These are phyloP conservation scores for Taxidea taxus DNA, from an alignment of 2,113 vertebrate species.

Conservation along the genomic window DNA sequence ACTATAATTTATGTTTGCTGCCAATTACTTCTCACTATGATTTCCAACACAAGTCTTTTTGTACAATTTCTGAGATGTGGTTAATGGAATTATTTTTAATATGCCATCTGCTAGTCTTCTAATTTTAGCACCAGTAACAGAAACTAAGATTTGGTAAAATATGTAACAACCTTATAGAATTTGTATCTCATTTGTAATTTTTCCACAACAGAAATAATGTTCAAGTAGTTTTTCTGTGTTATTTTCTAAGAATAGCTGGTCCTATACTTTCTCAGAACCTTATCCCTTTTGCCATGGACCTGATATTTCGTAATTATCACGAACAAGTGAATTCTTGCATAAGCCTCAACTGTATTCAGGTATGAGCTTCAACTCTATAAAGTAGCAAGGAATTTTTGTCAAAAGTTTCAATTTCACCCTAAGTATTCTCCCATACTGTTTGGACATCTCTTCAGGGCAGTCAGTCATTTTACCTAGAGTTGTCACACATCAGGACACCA, in stretches of 20 bases:
- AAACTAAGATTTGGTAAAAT: not conserved
- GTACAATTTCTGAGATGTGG: not conserved
- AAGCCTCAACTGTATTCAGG: not conserved
- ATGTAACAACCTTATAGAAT: not conserved
- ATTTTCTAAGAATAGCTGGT: not conserved
- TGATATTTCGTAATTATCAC: not conserved
- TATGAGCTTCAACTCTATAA: not conserved
- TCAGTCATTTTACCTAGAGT: not conserved
- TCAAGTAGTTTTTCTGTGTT: not conserved
- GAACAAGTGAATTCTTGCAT: not conserved
- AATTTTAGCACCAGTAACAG: not conserved
- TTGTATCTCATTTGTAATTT: not conserved
- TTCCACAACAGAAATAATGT: not conserved
- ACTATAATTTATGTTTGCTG: not conserved
- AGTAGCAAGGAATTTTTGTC: not conserved
- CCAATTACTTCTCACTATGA: not conserved
- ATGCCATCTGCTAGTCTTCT: conserved; percentile 19
- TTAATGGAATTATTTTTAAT: conserved; percentile 10
- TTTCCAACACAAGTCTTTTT: not conserved
- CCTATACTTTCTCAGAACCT: not conserved
- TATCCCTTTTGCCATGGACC: not conserved
- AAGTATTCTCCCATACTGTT: not conserved
- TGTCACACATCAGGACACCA: not conserved
- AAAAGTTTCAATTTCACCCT: not conserved
- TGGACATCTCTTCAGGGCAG: not conserved